A percentile compares a stretch with the other conserved stretches of the same genome.
These are phyloP conservation scores for Athalia cordata DNA, from an alignment of 2,888 invertebrate species.

Conservation along the genomic window DNA sequence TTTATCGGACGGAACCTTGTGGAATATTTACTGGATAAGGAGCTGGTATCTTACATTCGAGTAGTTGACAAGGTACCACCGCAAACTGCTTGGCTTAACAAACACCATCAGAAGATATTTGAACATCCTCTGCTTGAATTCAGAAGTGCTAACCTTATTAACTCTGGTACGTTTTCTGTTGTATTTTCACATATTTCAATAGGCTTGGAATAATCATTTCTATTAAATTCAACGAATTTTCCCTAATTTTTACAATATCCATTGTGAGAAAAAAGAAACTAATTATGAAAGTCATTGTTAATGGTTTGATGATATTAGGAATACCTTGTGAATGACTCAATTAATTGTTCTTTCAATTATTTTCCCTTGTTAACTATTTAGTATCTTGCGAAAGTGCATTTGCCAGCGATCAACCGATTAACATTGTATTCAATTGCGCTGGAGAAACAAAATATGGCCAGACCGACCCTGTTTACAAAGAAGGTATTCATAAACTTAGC, in stretches of 20 bases:
- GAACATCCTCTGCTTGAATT: slow-evolving; percentile 88
- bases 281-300: no score
- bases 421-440: slow-evolving; percentile 91
- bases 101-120: slow-evolving; percentile 83
- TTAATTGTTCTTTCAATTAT: not conserved
- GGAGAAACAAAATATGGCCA: slow-evolving; percentile 93
- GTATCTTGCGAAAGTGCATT: slow-evolving; percentile 89
- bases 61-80: slow-evolving; percentile 96
- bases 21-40: slow-evolving; percentile 85
- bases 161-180: slow-evolving; percentile 81
- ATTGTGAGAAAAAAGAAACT: no score
- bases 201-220: slow-evolving; percentile 1
- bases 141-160: slow-evolving; percentile 93
- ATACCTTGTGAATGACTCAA: no score
- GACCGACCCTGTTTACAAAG: slow-evolving; percentile 92
- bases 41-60: slow-evolving; percentile 84
- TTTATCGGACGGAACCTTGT: slow-evolving; percentile 94
- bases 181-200: not conserved
- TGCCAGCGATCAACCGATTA: slow-evolving; percentile 80
- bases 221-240: not conserved
- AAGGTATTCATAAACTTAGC: slow-evolving; percentile 90
- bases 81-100: slow-evolving; percentile 92
- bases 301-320: no score
- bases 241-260: no score
- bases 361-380: slow-evolving; percentile 67